Evolutionary conservation across 2,797 vertebrate species (phyloP), one percentile per base, ranked within the genome.

Genomic region (Acipenser oxyrinchus): DNA sequence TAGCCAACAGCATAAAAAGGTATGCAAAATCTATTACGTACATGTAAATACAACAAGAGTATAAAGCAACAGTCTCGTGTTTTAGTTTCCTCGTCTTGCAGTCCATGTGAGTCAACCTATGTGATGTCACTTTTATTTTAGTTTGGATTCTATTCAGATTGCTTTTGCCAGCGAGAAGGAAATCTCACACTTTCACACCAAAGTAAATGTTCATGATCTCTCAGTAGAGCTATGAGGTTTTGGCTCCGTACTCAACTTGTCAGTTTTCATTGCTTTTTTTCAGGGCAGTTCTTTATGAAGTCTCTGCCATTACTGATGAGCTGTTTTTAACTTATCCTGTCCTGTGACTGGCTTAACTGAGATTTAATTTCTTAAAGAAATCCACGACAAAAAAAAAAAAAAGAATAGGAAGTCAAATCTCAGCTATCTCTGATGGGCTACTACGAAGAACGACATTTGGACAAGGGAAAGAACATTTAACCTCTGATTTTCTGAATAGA

Each of bases 41-140:
- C 84, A 79, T 71, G 71, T 68, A 83, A 84, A 85, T 78, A 85
- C 69, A 70, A 70, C 70, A 74, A 74, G 78, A 80, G 78, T 76
- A 78, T 64, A 76, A 77, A 81, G 77, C 77, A 78, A 75, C 66
- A 57, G 67, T 67, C 67, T 70, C 60, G 60, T 60, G 59, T 51
- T 66, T 72, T 74, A 72, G 71, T 69, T 67, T 69, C 68, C 68
- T 10, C 10, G 63, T 74, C 68, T 68, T 72, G 71, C 72, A 79
- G 79, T 77, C 73, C 72, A 48, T 66, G 65, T 62, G 74, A 66
- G 48, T 18, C 53, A 53, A 62, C 59, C 61, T 70, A 52, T 57
- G 73, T 48, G 48, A 70, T 70, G 6, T 49, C n/a, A 8, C 66
- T 63, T 51, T 57, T 74, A 68, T 72, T 79, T 74, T 77, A 78